phyloP scores from a whole-genome alignment of 2,113 vertebrate species.

The Enhydra lutris region DNA sequence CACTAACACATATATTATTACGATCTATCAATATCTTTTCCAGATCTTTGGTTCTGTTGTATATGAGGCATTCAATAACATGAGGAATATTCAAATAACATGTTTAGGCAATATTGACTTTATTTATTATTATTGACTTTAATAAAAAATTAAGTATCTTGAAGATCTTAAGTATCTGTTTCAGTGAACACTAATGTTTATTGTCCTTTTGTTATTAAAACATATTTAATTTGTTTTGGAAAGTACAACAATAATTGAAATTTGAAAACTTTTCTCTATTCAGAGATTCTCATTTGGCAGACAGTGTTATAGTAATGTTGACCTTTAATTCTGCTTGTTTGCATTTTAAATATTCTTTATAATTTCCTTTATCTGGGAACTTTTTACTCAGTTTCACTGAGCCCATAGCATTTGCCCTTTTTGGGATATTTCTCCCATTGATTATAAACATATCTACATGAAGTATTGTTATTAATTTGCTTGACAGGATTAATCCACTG shows the following conservation, averaged over 20 bases:
- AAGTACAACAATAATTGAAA: neutral
- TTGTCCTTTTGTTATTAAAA: neutral
- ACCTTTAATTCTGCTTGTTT: neutral
- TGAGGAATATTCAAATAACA: neutral
- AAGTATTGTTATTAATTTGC: neutral
- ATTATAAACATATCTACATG: neutral
- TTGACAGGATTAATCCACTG: neutral
- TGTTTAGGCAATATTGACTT: neutral
- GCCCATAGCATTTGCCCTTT: neutral
- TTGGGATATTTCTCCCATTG: neutral
- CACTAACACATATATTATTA: neutral
- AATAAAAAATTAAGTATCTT: neutral
- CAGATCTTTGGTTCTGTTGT: neutral
- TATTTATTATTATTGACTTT: neutral
- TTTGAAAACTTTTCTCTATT: neutral
- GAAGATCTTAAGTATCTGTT: neutral
- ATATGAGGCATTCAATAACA: neutral
- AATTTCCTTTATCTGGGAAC: neutral
- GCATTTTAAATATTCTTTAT: slow-evolving; percentile 20
- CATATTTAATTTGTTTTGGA: neutral
- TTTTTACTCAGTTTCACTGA: neutral
- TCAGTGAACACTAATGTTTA: neutral
- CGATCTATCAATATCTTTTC: neutral
- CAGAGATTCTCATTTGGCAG: neutral
- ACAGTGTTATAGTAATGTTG: neutral